These are phyloP conservation scores for Papio anubis DNA, from an alignment of 2,113 vertebrate genomes.

Conservation along the genomic window DNA sequence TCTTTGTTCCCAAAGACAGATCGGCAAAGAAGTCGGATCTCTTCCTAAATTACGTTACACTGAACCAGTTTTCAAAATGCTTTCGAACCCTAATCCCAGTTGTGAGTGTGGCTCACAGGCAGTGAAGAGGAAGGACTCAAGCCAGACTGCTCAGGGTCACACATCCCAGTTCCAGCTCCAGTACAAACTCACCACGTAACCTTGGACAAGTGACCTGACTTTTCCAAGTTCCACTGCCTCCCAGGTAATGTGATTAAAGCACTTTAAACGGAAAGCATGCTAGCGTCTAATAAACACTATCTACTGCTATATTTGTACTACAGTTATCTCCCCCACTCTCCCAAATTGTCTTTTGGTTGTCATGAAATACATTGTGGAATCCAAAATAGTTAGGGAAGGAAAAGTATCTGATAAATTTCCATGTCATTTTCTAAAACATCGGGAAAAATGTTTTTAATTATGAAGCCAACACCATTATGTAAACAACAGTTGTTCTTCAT, in stretches of 20 bases:
- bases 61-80: background rate
- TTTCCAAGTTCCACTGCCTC: background rate
- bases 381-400: background rate
- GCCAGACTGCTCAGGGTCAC: background rate
- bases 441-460: slow-evolving; percentile 27
- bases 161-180: background rate
- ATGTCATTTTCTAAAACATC: background rate
- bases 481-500: background rate
- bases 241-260: background rate
- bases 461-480: background rate
- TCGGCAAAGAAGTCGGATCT: background rate
- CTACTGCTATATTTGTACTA: background rate
- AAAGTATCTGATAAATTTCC: background rate
- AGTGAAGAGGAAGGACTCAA: background rate
- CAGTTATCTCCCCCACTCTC: accelerated
- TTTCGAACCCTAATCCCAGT: background rate
- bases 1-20: background rate
- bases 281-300: background rate
- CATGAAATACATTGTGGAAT: background rate
- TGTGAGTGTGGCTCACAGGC: background rate
- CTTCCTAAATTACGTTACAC: background rate
- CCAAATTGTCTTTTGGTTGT: background rate
- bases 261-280: background rate
- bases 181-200: background rate
- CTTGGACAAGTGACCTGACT: background rate